Base-by-base conservation (phyloP, 2,113 vertebrate species). In the Nycticebus coucang region DNA sequence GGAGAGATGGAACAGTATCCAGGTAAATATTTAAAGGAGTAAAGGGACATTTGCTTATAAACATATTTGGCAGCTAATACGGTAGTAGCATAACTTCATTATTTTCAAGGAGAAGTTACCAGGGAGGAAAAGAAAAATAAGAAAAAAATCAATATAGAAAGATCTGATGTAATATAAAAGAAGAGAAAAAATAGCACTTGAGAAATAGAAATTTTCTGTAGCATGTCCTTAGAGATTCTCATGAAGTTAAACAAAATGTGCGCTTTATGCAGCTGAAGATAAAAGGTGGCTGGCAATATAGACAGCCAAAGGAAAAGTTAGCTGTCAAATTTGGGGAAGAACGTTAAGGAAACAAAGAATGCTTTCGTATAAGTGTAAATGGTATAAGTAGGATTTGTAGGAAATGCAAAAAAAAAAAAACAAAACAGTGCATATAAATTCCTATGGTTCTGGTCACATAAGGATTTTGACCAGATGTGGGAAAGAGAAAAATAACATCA, bases 21-120 rank as follows among this genome's bases (percentile, higher is more conserved):
- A 59, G 8, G 59, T 69, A 91, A 96, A 92, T 93, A 88, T 74
- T 93, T 82, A 80, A 96, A 82, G 4, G 21, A 91, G 88, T 82
- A 33, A 74, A 89, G 57, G 21, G 24, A 96, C 79, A 82, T 68
- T 83, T 68, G 50, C 24, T 69, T 74, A 55, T 0, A 69, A 41
- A 41, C 3, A 28, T 64, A 55, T 94, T 95, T 95, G 13, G 57
- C 84, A 93, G 60, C 18, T 85, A 93, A 94, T 60, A 64, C 5
- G n/a, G 18, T 30, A 59, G 22, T 41, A 26, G 19, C 3, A 82
- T 72, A 78, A 57, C 26, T 30, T 90, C 35, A 68, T 94, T 91
- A 72, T 59, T 28, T 82, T 94, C 74, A 75, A 78, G 13, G n/a
- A n/a, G 83, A 11, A 22, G 18, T 88, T 71, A 88, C 26, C 13